These are phyloP conservation scores for Pedionomus torquatus DNA, from an alignment of 2,113 vertebrate species.

Conservation along the genomic window DNA sequence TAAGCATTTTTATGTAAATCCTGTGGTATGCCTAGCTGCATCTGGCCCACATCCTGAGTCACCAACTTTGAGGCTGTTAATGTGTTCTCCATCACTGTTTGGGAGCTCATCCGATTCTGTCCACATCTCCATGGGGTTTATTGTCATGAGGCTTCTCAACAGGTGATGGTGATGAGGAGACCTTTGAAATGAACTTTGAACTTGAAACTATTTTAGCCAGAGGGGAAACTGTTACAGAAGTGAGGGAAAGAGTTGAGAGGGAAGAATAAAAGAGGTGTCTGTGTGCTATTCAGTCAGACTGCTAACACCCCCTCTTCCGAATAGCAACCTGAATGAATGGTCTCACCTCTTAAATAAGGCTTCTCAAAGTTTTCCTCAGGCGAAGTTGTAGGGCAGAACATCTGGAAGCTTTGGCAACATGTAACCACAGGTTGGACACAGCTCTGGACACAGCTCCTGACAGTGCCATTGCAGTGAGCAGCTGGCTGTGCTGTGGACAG, in stretches of 20 bases:
- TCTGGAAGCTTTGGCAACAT: background rate
- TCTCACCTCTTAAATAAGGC: background rate
- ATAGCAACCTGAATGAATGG: background rate
- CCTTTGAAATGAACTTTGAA: background rate
- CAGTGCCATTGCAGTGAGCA: rapidly evolving
- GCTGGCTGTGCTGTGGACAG: background rate
- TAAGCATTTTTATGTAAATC: background rate
- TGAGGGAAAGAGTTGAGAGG: background rate
- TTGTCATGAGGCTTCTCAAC: background rate
- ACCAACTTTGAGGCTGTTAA: background rate
- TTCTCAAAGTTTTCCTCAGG: background rate
- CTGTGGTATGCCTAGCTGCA: background rate
- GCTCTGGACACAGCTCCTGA: background rate
- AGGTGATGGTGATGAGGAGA: background rate
- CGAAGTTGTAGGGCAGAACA: background rate
- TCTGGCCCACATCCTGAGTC: background rate
- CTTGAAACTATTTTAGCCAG: background rate
- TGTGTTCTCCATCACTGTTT: background rate
- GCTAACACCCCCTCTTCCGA: background rate
- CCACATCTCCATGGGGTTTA: rapidly evolving
- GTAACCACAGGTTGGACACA: too few species aligned
- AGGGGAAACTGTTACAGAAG: background rate
- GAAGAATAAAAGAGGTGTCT: background rate
- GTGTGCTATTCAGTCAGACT: background rate
- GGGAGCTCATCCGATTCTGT: background rate